Conservation (phyloP, 2,113 vertebrate species). For the Antechinus stuartii region DNA sequence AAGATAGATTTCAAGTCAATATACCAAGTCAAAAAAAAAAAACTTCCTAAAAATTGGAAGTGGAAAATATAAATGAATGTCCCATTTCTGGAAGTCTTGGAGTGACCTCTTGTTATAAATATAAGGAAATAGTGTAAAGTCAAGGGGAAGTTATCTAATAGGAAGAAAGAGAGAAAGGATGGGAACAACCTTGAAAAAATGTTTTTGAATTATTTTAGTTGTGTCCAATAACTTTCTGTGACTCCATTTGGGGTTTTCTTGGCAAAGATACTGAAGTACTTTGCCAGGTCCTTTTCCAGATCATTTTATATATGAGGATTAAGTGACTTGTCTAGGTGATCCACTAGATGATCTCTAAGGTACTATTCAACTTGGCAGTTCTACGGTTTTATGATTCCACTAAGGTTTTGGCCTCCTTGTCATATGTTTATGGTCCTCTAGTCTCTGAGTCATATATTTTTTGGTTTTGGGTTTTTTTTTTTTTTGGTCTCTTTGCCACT, state of each 20-base stretch:
- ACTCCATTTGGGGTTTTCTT: too few relatives aligned
- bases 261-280: too few relatives aligned
- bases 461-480: not conserved
- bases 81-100: not conserved
- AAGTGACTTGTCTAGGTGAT: too few relatives aligned
- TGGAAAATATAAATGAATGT: not conserved
- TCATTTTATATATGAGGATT: too few relatives aligned
- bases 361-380: not conserved
- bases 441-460: not conserved
- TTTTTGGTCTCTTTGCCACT: not conserved
- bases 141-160: too few relatives aligned
- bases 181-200: too few relatives aligned
- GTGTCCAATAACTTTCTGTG: too few relatives aligned
- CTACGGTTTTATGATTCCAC: not conserved
- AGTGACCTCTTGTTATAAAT: not conserved
- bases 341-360: not conserved
- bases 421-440: not conserved
- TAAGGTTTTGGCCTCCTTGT: not conserved
- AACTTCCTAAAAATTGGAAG: not conserved
- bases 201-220: too few relatives aligned
- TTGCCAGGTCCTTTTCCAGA: too few relatives aligned
- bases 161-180: too few relatives aligned
- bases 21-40: not conserved
- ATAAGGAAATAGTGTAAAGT: too few relatives aligned
- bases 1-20: not conserved